A percentile compares a stretch with the other conserved stretches of the same genome.
These are phyloP conservation scores for Antennarius maculatus DNA, from an alignment of 2,797 vertebrate genomes.

Conservation along the genomic window DNA sequence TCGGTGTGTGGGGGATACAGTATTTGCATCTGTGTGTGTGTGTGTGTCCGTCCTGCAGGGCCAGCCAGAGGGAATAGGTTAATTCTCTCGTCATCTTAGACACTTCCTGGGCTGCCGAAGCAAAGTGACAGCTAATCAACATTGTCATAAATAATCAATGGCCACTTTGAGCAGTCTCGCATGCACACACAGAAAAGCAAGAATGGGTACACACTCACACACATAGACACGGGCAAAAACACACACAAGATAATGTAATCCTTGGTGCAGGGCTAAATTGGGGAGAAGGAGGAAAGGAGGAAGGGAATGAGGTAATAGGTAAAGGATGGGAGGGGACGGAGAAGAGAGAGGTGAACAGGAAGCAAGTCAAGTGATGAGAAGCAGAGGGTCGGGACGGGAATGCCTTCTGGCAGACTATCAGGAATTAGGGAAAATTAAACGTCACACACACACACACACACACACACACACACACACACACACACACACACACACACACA, in stretches of 20 bases:
- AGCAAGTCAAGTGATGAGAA: constrained; percentile 55
- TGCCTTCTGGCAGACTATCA: constrained; percentile 83
- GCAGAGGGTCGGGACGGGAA: constrained; percentile 67
- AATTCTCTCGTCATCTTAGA: constrained; percentile 87
- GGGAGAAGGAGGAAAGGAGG: constrained; percentile 74
- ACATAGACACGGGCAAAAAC: constrained; percentile 41
- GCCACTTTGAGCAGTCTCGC: constrained; percentile 76
- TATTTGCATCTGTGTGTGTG: constrained; percentile 64
- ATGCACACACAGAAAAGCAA: constrained; percentile 60
- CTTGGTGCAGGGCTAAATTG: constrained; percentile 76
- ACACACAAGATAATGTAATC: constrained; percentile 81
- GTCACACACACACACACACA: constrained; percentile 64
- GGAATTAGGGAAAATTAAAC: constrained; percentile 85
- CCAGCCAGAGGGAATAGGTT: constrained; percentile 81
- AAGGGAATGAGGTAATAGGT: constrained; percentile 64
- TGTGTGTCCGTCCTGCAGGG: constrained; percentile 68
- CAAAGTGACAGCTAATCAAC: constrained; percentile 90
- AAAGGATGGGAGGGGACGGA: constrained; percentile 42
- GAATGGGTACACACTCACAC: constrained; percentile 42
- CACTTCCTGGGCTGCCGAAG: constrained; percentile 83
- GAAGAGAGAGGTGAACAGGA: constrained; percentile 44
- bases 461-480: no score
- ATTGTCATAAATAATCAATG: constrained; percentile 91
- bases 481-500: no score
- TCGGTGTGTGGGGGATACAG: constrained; percentile 41